Evolutionary conservation across 2,797 vertebrate genomes (phyloP).

Genomic region (Melanitta fusca): DNA sequence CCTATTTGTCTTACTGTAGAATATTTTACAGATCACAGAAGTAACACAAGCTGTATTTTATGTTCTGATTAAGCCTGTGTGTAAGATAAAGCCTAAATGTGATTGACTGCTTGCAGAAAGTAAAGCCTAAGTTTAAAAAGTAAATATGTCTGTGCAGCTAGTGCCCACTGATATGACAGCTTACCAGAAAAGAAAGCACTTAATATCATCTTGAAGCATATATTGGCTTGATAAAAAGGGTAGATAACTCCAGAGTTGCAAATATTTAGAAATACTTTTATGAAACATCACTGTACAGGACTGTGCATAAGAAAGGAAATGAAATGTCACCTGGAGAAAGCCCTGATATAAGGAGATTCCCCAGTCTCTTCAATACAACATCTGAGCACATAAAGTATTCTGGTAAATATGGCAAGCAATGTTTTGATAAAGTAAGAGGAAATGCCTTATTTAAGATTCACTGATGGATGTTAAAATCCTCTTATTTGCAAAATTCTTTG

Average conservation of each 20-base stretch:
- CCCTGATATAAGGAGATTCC: background rate
- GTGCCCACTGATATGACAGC: background rate
- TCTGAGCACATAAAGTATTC: background rate
- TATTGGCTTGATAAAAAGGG: background rate
- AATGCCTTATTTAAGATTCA: background rate
- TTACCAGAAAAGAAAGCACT: background rate
- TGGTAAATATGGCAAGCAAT: background rate
- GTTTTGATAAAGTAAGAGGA: background rate
- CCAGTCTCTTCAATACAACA: background rate
- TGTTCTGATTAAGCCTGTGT: background rate
- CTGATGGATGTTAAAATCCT: background rate
- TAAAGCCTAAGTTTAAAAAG: background rate
- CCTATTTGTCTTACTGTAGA: background rate
- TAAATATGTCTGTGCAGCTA: background rate
- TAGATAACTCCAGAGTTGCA: background rate
- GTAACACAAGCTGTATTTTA: background rate
- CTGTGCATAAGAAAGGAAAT: background rate
- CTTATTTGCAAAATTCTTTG: background rate
- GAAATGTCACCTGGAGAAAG: background rate
- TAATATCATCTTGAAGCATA: background rate
- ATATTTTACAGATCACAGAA: background rate
- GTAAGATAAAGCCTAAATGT: background rate
- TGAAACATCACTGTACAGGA: background rate
- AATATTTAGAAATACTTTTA: background rate
- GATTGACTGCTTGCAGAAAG: background rate